Base-by-base conservation (phyloP, 2,888 invertebrate species). In the Drosophila mayaguana region DNA sequence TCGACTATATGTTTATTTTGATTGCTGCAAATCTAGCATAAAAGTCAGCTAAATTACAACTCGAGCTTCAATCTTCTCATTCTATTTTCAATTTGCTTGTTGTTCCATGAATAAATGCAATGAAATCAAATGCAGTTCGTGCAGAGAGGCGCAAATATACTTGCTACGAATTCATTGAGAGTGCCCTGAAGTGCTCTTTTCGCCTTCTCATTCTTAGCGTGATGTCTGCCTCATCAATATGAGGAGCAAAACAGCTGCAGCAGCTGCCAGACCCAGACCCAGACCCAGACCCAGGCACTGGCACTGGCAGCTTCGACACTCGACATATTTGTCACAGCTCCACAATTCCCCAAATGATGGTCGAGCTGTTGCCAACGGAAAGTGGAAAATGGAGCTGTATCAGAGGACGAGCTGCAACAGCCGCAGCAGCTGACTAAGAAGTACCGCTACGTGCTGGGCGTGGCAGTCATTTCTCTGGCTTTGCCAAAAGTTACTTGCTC, bases 171-270 rank as follows among this genome's bases (percentile, higher is more conserved):
- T 85, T 75, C 83, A 76, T 76, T 77, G 32, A 9, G 32, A 69
- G 22, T 8, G 63, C 42, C 70, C 55, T 71, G 74, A 72, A 70
- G 66, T 76, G 43, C 45, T 45, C 51, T 8, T 32, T 20, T 51
- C 50, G 34, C 25, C n/a, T 43, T 57, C 38, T 46, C 43, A 42
- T 46, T 46, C 45, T n/a, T 18, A 2, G 32, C 62, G 71, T 75
- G 81, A 85, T 43, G 43, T 7, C 20, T 59, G 66, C 65, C 80
- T 63, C 86, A 88, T 86, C 86, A 88, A 88, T 88, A 88, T 75
- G 65, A 67, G 50, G 46, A 57, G 36, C 34, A 64, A 75, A 61
- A 78, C 11, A 64, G 54, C 28, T 18, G 36, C 25, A 69, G 57
- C 38, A 28, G 40, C 22, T 54, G 60, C n/a, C 53, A 25, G 46